These are phyloP conservation scores for Capitulum mitella DNA, from an alignment of 2,888 invertebrate genomes.

Conservation along the genomic window DNA sequence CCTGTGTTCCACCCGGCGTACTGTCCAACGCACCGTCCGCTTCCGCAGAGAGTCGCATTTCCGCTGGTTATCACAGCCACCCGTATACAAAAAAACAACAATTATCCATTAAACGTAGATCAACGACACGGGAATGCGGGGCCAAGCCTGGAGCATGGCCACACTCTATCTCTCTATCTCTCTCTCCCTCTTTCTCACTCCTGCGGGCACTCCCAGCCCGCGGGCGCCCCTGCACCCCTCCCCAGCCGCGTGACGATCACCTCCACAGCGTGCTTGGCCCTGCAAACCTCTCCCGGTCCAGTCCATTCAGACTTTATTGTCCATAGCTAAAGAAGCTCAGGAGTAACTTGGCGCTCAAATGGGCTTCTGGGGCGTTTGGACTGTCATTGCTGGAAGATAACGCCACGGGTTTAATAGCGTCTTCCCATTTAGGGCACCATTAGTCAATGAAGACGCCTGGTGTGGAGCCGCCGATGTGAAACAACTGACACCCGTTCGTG, in stretches of 20 bases:
- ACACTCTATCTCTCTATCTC: too few relatives aligned
- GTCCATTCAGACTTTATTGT: background rate
- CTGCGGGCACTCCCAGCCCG: background rate
- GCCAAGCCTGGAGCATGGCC: too few relatives aligned
- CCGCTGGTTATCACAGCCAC: background rate
- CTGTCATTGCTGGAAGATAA: background rate
- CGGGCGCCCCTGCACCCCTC: background rate
- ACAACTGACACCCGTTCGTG: too few relatives aligned
- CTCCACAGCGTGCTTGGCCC: too few relatives aligned
- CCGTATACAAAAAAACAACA: background rate
- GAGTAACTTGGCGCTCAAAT: background rate
- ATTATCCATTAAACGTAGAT: background rate
- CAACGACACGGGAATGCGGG: too few relatives aligned
- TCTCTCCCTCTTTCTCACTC: too few relatives aligned
- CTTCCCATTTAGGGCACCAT: background rate
- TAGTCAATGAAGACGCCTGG: background rate
- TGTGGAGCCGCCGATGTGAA: background rate
- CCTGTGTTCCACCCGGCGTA: background rate
- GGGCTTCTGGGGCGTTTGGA: background rate
- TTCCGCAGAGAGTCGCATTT: background rate
- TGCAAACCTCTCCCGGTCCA: too few relatives aligned
- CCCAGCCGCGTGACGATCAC: too few relatives aligned
- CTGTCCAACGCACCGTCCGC: background rate
- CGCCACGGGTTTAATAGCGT: background rate
- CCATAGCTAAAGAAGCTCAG: background rate